Evolutionary conservation across 2,888 invertebrate genomes (phyloP).

Genomic region (Eupithecia pulchellata): DNA sequence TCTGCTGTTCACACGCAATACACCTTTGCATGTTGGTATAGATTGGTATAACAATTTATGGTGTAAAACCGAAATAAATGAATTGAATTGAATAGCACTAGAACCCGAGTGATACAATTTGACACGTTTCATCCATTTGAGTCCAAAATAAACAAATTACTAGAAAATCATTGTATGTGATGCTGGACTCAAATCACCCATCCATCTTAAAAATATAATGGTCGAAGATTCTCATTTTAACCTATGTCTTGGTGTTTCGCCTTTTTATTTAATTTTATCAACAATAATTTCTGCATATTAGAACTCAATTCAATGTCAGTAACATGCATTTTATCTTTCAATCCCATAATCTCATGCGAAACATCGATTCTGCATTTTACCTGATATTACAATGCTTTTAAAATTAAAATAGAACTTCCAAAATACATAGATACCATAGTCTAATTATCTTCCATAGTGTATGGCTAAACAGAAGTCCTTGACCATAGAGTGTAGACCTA

Average conservation of each 20-base stretch:
- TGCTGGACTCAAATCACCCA: neutral
- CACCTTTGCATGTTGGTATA: neutral
- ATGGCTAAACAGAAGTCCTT: slow-evolving; percentile 28
- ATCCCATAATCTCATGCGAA: slow-evolving; percentile 8
- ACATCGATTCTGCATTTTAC: slow-evolving; percentile 30
- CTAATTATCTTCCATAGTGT: slow-evolving; percentile 29
- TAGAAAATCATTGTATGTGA: neutral
- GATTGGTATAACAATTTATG: no score
- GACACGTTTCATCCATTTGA: neutral
- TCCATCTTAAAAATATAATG: neutral
- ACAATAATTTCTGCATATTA: neutral
- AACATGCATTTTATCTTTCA: neutral
- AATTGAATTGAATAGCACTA: no score
- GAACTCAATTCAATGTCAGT: neutral
- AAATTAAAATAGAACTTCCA: slow-evolving; percentile 32
- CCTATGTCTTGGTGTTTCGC: slow-evolving; percentile 22
- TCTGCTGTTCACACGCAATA: neutral
- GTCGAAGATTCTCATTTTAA: neutral
- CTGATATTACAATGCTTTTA: slow-evolving; percentile 29
- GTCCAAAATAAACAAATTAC: neutral
- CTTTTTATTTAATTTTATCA: neutral
- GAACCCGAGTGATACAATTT: neutral
- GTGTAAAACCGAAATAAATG: no score
- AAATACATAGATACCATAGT: slow-evolving; percentile 29
- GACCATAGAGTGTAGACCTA: slow-evolving; percentile 21